phyloP scores from a whole-genome alignment of 2,888 invertebrate species.

The Meghimatium bilineatum region DNA sequence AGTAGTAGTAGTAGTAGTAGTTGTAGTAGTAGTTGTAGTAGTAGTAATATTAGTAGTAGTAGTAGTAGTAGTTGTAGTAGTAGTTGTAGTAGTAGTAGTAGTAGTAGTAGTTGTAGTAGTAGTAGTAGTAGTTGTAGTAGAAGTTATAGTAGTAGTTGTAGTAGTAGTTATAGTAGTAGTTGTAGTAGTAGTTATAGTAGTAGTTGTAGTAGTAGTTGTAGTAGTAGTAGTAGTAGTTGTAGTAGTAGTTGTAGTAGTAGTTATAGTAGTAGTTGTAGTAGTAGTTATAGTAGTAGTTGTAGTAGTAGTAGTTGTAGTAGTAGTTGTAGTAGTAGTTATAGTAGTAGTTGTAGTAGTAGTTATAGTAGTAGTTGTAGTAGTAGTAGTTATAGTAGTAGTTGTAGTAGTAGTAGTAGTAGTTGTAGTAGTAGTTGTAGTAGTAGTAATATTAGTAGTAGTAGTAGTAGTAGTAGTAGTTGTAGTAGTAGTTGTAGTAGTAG shows the following conservation, averaged over 20 bases:
- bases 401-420: constrained; percentile 9
- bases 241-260: background rate
- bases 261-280: background rate
- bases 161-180: background rate
- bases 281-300: background rate
- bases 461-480: constrained; percentile 3
- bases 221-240: background rate
- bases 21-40: background rate
- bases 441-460: too few relatives aligned
- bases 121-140: too few relatives aligned
- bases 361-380: constrained; percentile 22
- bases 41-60: too few relatives aligned
- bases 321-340: constrained; percentile 23
- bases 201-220: background rate
- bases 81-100: constrained; percentile 8
- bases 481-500: constrained; percentile 7
- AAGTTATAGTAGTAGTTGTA: background rate
- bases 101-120: constrained; percentile 9
- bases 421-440: too few relatives aligned
- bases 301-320: constrained; percentile 25
- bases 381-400: constrained; percentile 16
- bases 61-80: background rate
- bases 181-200: background rate
- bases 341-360: constrained; percentile 32
- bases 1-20: background rate